phyloP scores from a whole-genome alignment of 1,140 invertebrate genomes.

The Asobara japonica region DNA sequence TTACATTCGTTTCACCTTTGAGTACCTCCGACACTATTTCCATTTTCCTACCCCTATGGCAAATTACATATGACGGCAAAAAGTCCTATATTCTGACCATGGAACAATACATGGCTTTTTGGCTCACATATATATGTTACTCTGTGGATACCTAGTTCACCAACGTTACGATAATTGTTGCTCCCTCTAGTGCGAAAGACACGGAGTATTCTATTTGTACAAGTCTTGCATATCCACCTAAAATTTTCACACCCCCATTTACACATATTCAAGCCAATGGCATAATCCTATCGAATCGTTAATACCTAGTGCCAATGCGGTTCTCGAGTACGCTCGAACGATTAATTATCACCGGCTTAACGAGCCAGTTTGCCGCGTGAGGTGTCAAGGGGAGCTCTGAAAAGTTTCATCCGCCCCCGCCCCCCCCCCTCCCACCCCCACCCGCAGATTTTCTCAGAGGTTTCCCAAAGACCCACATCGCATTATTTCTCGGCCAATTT shows the following conservation, averaged over 20 bases:
- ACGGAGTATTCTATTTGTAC: background rate
- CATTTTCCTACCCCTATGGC: too few species aligned
- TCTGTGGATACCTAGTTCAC: slow-evolving; percentile 7
- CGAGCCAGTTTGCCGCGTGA: background rate
- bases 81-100: too few species aligned
- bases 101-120: too few species aligned
- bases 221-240: background rate
- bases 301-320: background rate
- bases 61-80: too few species aligned
- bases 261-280: background rate
- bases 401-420: slow-evolving; percentile 6
- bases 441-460: background rate
- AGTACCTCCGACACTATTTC: too few species aligned
- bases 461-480: background rate
- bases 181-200: background rate
- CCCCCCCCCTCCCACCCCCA: too few species aligned
- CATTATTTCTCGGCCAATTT: background rate
- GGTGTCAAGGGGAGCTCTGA: slow-evolving; percentile 10
- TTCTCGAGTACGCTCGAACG: slow-evolving; percentile 31
- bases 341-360: slow-evolving; percentile 32
- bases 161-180: background rate
- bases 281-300: slow-evolving; percentile 10
- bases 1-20: too few species aligned
- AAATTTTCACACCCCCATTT: slow-evolving; percentile 27
- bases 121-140: too few species aligned